Percentiles rank a stretch among this genome's conserved stretches.
These are phyloP conservation scores for Karalla daura DNA, from an alignment of 2,797 vertebrate species.

Conservation along the genomic window DNA sequence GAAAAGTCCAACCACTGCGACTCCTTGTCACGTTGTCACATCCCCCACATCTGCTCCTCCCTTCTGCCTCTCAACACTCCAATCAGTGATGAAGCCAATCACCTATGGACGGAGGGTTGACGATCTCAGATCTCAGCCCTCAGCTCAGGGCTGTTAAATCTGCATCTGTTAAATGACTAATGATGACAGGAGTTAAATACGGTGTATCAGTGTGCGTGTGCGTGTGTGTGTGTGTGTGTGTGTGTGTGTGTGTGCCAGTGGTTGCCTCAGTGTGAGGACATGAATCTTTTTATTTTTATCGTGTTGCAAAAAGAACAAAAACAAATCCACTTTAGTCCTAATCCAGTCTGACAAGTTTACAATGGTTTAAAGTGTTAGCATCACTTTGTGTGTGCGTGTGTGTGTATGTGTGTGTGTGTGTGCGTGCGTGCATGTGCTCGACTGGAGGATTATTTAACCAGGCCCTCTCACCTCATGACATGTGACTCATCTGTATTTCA, in stretches of 20 bases:
- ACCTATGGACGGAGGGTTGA: too few relatives aligned
- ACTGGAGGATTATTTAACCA: conserved; percentile 78
- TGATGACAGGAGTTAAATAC: too few relatives aligned
- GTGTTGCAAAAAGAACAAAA: conserved; percentile 46
- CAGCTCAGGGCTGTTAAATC: too few relatives aligned
- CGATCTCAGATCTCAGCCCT: too few relatives aligned
- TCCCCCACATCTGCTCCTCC: too few relatives aligned
- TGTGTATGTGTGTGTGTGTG: conserved; percentile 31
- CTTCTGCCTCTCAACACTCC: too few relatives aligned
- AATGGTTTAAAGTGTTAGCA: conserved; percentile 45
- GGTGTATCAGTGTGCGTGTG: neutral
- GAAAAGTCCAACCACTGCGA: too few relatives aligned
- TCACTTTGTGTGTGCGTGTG: conserved; percentile 8
- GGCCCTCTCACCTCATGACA: conserved; percentile 74
- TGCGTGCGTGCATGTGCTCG: conserved; percentile 44
- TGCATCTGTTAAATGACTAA: too few relatives aligned
- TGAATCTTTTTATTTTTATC: conserved; percentile 35
- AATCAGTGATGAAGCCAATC: too few relatives aligned
- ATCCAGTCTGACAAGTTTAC: conserved; percentile 29
- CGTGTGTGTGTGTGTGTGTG: neutral
- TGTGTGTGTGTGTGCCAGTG: neutral
- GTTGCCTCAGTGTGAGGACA: neutral
- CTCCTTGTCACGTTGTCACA: too few relatives aligned
- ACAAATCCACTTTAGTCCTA: conserved; percentile 44
- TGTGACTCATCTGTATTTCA: conserved; percentile 77